phyloP scores from a whole-genome alignment of 2,888 invertebrate genomes.

The Athetis lepigone region DNA sequence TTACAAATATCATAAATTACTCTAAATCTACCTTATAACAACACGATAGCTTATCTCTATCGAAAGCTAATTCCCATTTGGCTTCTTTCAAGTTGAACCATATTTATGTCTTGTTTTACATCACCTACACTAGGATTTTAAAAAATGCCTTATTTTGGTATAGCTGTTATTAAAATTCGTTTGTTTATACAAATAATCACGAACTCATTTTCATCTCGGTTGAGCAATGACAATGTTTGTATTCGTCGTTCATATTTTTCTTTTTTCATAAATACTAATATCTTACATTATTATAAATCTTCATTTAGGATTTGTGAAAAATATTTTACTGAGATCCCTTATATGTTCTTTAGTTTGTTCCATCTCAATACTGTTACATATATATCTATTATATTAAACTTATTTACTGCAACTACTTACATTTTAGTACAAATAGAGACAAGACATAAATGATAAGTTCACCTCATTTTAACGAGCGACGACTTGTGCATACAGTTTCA shows the following conservation, averaged over 20 bases:
- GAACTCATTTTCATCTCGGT: conserved; percentile 61
- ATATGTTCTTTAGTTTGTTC: conserved; percentile 82
- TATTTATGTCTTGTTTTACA: conserved; percentile 87
- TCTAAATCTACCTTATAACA: conserved; percentile 64
- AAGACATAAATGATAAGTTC: conserved; percentile 88
- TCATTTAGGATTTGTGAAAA: conserved; percentile 77
- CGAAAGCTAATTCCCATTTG: conserved; percentile 88
- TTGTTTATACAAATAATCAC: conserved; percentile 62
- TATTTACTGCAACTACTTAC: conserved; percentile 68
- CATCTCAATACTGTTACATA: conserved; percentile 81
- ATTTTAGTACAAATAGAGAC: conserved; percentile 73
- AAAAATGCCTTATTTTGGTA: conserved; percentile 88
- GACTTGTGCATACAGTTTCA: conserved; percentile 79
- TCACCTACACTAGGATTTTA: conserved; percentile 73
- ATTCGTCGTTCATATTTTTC: conserved; percentile 35
- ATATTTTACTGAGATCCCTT: conserved; percentile 86
- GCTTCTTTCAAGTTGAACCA: conserved; percentile 91
- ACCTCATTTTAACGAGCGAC: conserved; percentile 85
- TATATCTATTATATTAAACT: conserved; percentile 68
- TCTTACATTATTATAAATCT: conserved; percentile 74
- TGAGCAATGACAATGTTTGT: conserved; percentile 60
- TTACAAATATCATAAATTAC: conserved; percentile 65
- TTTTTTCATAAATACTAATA: conserved; percentile 72
- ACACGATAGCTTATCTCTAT: conserved; percentile 69
- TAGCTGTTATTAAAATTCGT: conserved; percentile 79